phyloP scores from a whole-genome alignment of 64 coral and sea anemone genomes.

The Montipora cactus region DNA sequence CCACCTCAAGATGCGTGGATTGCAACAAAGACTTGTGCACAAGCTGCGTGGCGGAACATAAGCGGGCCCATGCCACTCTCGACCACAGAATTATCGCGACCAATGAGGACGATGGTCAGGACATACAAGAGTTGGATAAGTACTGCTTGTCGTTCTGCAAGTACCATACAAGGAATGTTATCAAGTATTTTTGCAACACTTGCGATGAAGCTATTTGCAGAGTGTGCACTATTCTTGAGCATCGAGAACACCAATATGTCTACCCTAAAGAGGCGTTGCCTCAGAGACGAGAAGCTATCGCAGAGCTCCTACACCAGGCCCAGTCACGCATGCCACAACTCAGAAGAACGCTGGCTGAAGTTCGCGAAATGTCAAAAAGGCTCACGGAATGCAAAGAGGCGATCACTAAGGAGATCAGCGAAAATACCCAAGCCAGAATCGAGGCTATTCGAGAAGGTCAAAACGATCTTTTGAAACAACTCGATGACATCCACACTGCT shows the following conservation, averaged over 20 bases:
- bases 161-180: slow-evolving; percentile 95
- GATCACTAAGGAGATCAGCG: slow-evolving; percentile 84
- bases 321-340: slow-evolving; percentile 80
- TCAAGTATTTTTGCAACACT: slow-evolving; percentile 98
- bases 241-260: slow-evolving; percentile 93
- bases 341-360: slow-evolving; percentile 74
- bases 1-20: slow-evolving; percentile 95
- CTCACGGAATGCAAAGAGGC: slow-evolving; percentile 86
- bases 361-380: slow-evolving; percentile 87
- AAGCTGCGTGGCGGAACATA: slow-evolving; percentile 93
- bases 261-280: slow-evolving; percentile 86
- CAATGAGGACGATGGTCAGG: slow-evolving; percentile 32
- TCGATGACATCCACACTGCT: slow-evolving; percentile 77
- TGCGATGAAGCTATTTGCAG: slow-evolving; percentile 97
- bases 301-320: slow-evolving; percentile 68
- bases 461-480: slow-evolving; percentile 66
- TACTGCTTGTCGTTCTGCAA: slow-evolving; percentile 97
- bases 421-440: slow-evolving; percentile 78
- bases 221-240: slow-evolving; percentile 96
- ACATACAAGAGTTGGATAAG: slow-evolving; percentile 82
- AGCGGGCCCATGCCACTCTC: slow-evolving; percentile 81
- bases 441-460: slow-evolving; percentile 77
- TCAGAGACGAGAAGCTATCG: slow-evolving; percentile 69
- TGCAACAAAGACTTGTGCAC: slow-evolving; percentile 90
- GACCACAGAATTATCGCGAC: slow-evolving; percentile 85